Evolutionary conservation across 2,888 invertebrate genomes (phyloP).

Genomic region (Acholoe squamosa): DNA sequence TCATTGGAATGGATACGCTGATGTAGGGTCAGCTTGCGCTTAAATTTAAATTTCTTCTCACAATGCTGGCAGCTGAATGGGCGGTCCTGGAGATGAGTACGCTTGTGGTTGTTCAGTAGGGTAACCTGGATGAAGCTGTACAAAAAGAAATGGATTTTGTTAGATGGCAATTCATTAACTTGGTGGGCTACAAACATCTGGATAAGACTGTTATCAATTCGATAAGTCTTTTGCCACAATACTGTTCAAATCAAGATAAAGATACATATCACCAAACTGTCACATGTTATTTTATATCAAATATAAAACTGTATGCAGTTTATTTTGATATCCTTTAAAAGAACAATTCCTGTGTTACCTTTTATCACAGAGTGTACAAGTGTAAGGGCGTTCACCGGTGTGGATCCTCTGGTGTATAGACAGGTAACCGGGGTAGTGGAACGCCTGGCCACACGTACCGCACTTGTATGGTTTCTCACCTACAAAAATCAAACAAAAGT

Average conservation of each 20-base stretch:
- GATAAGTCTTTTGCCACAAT: too few relatives aligned
- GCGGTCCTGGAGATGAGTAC: slow-evolving; percentile 55
- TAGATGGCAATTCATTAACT: too few relatives aligned
- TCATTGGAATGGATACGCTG: not conserved
- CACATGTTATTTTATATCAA: too few relatives aligned
- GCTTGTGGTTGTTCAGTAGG: slow-evolving; percentile 42
- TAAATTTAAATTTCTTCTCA: slow-evolving; percentile 42
- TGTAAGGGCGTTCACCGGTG: not conserved
- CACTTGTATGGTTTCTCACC: slow-evolving; percentile 20
- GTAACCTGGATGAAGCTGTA: slow-evolving; percentile 31
- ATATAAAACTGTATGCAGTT: too few relatives aligned
- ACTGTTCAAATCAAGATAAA: too few relatives aligned
- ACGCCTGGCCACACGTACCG: slow-evolving; percentile 6
- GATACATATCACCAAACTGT: too few relatives aligned
- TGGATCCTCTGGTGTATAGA: not conserved
- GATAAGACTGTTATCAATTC: too few relatives aligned
- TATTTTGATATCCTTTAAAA: too few relatives aligned
- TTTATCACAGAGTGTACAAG: not conserved
- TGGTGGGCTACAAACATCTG: too few relatives aligned
- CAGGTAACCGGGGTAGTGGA: slow-evolving; percentile 6
- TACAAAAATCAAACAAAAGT: too few relatives aligned
- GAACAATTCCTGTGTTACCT: too few relatives aligned
- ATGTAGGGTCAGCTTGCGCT: not conserved
- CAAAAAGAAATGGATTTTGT: not conserved
- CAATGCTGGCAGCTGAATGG: slow-evolving; percentile 59